Percentiles rank a stretch among this genome's conserved stretches.
Evolutionary conservation across 2,797 vertebrate genomes (phyloP).

Genomic region (Hydrophis major): DNA sequence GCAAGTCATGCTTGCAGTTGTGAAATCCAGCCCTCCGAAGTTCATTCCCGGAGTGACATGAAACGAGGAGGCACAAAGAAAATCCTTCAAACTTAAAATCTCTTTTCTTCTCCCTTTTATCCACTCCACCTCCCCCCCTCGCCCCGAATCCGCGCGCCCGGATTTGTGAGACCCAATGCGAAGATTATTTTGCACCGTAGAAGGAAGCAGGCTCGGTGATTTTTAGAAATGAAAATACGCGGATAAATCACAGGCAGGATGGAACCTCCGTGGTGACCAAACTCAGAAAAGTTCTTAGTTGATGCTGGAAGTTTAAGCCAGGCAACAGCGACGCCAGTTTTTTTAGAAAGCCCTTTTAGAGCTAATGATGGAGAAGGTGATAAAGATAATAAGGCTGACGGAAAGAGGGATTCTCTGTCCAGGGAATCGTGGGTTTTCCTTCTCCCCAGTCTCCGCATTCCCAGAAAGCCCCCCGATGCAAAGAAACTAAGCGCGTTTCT

Average conservation of each 20-base stretch:
- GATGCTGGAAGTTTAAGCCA: not conserved
- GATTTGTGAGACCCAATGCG: not conserved
- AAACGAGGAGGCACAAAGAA: not conserved
- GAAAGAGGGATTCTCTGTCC: not conserved
- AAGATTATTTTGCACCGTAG: not conserved
- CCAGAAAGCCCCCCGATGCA: slow-evolving; percentile 2
- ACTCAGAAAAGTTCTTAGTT: slow-evolving; percentile 4
- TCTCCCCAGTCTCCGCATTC: slow-evolving; percentile 48
- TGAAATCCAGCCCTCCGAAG: not conserved
- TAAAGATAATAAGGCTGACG: not conserved
- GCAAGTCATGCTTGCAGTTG: not conserved
- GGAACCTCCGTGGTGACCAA: not conserved
- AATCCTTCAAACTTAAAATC: not conserved
- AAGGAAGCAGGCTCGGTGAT: too few relatives aligned
- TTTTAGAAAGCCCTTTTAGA: slow-evolving; percentile 43
- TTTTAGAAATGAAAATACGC: not conserved
- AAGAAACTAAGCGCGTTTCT: slow-evolving; percentile 33
- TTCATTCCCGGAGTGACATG: not conserved
- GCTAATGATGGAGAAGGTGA: slow-evolving; percentile 21
- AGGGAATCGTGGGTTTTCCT: not conserved
- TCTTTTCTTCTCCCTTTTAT: not conserved
- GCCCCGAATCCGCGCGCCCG: not conserved
- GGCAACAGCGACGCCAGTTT: not conserved
- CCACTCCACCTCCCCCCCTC: too few relatives aligned
- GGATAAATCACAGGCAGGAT: not conserved